Evolutionary conservation across 2,888 invertebrate species (phyloP), one percentile per base, ranked within the genome.

Genomic region (Aleiodes alternator): DNA sequence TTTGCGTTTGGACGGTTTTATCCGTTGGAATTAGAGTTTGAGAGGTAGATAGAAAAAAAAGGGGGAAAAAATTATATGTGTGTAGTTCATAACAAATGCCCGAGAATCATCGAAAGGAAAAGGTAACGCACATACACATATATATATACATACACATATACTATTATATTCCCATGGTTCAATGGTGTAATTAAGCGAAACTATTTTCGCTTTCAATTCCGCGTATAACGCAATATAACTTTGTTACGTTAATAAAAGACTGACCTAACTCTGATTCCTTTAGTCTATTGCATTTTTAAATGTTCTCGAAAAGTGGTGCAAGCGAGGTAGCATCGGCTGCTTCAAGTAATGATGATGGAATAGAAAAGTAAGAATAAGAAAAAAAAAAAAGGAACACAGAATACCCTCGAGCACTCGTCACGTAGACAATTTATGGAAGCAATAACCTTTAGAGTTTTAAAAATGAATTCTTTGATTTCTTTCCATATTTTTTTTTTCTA

Each of bases 381-480:
- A n/a, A n/a, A 14, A 16, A 55, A 61, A 61, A 61, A 34, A 61
- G 61, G 38, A 61, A 61, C 43, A 43, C 11, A 43, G 69, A 66
- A 69, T 74, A 69, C 57, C 69, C 69, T 69, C 57, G 29, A 73
- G 75, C 74, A 73, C 70, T 79, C 78, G 76, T 69, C 78, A 75
- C 79, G 75, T 77, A 76, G 74, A 76, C 79, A 81, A 85, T 85
- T 85, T 82, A 82, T 84, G 78, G 82, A 80, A 79, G 79, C 80
- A 77, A 80, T 80, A 80, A 84, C 82, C 84, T 83, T 82, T 84
- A 77, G 81, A 81, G 81, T 82, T 82, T 83, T 79, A 79, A 82
- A 76, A 69, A 76, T n/a, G 43, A 43, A 48, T 11, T 64, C 64
- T 64, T 48, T 64, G 43, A 64, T 64, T 64, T 16, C 23, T 43